Evolutionary conservation across 2,797 vertebrate genomes (phyloP).

Genomic region (Scomberomorus guttatus): DNA sequence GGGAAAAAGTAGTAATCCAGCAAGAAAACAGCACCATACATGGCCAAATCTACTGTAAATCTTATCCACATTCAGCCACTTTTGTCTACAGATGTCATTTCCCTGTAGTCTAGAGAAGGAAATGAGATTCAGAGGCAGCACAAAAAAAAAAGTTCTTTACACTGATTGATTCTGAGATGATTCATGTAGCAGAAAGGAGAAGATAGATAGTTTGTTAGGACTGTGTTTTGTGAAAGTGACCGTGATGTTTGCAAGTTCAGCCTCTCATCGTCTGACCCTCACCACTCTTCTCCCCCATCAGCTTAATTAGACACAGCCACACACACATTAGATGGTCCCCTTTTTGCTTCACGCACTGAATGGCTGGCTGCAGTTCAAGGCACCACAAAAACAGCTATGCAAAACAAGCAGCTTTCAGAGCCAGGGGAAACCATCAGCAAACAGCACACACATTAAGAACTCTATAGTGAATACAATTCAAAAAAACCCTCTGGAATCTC

Average conservation of each 20-base stretch:
- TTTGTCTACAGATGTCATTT: constrained; percentile 38
- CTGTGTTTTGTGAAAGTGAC: constrained; percentile 50
- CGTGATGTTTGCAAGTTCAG: constrained; percentile 65
- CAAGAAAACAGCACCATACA: constrained; percentile 55
- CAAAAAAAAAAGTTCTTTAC: constrained; percentile 10
- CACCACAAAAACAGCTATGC: constrained; percentile 63
- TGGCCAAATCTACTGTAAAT: constrained; percentile 38
- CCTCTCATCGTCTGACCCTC: constrained; percentile 68
- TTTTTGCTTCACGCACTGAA: constrained; percentile 69
- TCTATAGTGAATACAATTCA: constrained; percentile 29
- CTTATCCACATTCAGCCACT: constrained; percentile 41
- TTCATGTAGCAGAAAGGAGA: constrained; percentile 22
- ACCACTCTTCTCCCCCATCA: constrained; percentile 67
- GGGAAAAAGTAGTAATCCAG: constrained; percentile 47
- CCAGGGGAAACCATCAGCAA: constrained; percentile 55
- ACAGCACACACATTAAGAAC: constrained; percentile 48
- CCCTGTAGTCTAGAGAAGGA: constrained; percentile 22
- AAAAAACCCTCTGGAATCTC: constrained; percentile 33
- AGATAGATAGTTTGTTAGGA: constrained; percentile 10
- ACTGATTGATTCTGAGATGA: constrained; percentile 12
- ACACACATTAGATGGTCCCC: constrained; percentile 74
- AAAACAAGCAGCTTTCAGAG: constrained; percentile 74
- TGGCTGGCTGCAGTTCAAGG: constrained; percentile 78
- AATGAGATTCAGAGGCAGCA: constrained; percentile 1
- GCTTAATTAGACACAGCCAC: constrained; percentile 82